These are phyloP conservation scores for Gracilinanus agilis DNA, from an alignment of 2,113 vertebrate species.

Conservation along the genomic window DNA sequence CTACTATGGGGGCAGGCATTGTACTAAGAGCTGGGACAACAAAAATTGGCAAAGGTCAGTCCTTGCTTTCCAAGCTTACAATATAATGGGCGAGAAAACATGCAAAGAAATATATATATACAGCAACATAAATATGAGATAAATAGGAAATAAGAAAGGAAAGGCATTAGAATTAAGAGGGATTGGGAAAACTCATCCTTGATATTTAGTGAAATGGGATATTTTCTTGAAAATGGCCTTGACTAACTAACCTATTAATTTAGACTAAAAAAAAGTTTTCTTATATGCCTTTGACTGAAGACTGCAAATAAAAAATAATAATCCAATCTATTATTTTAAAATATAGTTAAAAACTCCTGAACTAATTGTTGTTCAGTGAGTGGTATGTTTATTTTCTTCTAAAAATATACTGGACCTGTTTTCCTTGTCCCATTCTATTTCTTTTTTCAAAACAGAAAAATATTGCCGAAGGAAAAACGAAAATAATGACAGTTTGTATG, in stretches of 20 bases:
- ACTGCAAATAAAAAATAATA: not conserved
- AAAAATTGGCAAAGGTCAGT: not conserved
- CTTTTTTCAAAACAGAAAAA: constrained; percentile 59
- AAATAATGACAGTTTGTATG: constrained; percentile 29
- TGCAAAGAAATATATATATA: not conserved
- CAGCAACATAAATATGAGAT: not conserved
- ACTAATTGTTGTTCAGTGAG: not conserved
- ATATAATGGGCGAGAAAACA: not conserved
- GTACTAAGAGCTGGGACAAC: not conserved
- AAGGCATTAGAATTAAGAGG: not conserved
- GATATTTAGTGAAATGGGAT: not conserved
- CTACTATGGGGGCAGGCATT: not conserved
- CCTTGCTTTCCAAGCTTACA: not conserved
- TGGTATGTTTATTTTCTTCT: constrained; percentile 48
- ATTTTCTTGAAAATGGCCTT: not conserved
- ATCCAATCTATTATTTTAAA: constrained; percentile 22
- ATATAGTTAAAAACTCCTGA: constrained; percentile 51
- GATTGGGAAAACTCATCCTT: not conserved
- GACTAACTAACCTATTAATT: not conserved
- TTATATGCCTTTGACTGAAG: constrained; percentile 14
- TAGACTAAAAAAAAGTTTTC: constrained; percentile 6
- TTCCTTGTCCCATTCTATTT: not conserved
- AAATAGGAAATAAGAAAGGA: not conserved
- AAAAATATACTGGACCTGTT: constrained; percentile 53
- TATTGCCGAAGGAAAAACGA: constrained; percentile 58